Base-by-base conservation (phyloP, 2,797 vertebrate genomes). In the Amblyopsis hoosieri region DNA sequence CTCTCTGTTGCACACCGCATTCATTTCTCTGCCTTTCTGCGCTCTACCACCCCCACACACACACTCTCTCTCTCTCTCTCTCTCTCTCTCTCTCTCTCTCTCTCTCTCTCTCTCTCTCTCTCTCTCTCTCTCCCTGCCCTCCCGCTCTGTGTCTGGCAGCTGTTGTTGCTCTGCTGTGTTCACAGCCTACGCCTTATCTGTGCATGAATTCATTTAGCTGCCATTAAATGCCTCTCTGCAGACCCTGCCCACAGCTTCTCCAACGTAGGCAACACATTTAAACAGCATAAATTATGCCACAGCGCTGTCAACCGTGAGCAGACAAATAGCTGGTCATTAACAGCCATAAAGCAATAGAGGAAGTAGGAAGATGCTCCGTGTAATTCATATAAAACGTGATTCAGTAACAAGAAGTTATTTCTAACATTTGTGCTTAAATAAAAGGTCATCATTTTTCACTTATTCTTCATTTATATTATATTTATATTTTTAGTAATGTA, bases 201-300 rank as follows among this genome's bases (percentile, higher is more conserved):
- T 70, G 69, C 75, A 83, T 75, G 71, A 82, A 87, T 90, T 88
- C 71, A 85, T 90, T 88, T 87, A 82, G 76, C 80, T 88, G 67
- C 83, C 85, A 89, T 91, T 90, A 87, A 83, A 75, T 83, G 77
- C 76, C 81, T 89, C 82, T 84, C 81, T 54, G 69, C 69, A 85
- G 76, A 84, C 78, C 78, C 71, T 81, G 72, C 85, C 81, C 82
- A 81, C 74, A 79, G 79, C 83, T 84, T 71, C 65, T 79, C 69
- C 71, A 37, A 37, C 6, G 8, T 9, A 37, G 37, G 8, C 6
- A 37, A 37, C 37, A 37, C 37, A 37, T 37, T 37, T 37, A 37
- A 9, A 37, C 37, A 37, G 37, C 37, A 37, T 37, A 37, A 37
- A 9, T 37, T 7, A 37, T 37, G 37, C 6, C 37, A 37, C 37